Percentiles rank a stretch among this genome's conserved stretches.
Conservation (phyloP, 2,888 invertebrate genomes). For the Orthosia gracilis region DNA sequence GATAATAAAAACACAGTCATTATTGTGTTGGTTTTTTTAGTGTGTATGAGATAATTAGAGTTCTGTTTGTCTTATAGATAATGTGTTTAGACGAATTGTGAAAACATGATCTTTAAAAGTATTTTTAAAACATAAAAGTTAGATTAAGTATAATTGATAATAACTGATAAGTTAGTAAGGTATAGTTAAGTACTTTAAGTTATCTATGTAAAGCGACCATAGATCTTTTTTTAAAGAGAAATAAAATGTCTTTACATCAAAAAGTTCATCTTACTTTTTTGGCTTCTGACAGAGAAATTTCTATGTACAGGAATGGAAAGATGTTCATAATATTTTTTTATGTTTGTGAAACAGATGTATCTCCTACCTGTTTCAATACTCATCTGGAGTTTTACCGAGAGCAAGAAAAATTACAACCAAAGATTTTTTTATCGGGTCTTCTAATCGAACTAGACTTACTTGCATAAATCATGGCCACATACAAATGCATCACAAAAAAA, state of each 20-base stretch:
- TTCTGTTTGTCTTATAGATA: not conserved
- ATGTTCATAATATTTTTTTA: no score
- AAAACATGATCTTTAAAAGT: not conserved
- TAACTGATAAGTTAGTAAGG: no score
- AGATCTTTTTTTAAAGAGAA: no score
- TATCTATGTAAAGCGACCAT: no score
- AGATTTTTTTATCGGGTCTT: not conserved
- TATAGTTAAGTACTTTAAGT: no score
- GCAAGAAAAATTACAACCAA: not conserved
- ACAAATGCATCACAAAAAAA: conserved; percentile 12
- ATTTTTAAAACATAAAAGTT: not conserved
- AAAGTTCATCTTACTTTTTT: no score
- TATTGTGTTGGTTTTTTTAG: conserved; percentile 20
- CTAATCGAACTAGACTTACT: conserved; percentile 26
- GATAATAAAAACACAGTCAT: conserved; percentile 28
- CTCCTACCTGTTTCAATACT: not conserved
- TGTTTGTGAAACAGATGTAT: not conserved
- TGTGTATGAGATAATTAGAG: not conserved
- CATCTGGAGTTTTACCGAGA: conserved; percentile 6
- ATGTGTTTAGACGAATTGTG: not conserved
- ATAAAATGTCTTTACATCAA: no score
- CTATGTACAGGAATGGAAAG: no score
- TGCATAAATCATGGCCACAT: conserved; percentile 22
- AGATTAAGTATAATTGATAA: no score
- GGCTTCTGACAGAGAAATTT: no score